Evolutionary conservation across 2,113 vertebrate genomes (phyloP), one percentile per base, ranked within the genome.

Genomic region (Formicarius rufipectus): DNA sequence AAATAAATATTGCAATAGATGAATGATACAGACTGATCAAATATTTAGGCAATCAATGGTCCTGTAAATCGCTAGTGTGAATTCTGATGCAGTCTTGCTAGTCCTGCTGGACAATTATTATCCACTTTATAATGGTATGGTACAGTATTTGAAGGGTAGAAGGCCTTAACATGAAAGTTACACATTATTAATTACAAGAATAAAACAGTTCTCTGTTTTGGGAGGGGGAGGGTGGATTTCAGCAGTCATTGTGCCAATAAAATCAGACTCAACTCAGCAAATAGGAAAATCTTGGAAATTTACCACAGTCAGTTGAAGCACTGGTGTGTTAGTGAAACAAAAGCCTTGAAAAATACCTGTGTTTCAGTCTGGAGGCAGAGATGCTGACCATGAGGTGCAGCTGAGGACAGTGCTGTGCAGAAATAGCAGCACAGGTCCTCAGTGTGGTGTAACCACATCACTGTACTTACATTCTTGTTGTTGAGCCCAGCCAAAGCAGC

Each of bases 1-100:
- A 64, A 96, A 89, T 93, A 97, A 95, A 94, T 95, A 92, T 85
- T 95, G 62, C 68, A 96, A 74, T 93, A 96, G 86, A 79, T 91
- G 69, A 79, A 82, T 67, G 82, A 84, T 93, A 81, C 87, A 88
- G 73, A 39, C 86, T 77, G 63, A 95, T 74, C 63, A 97, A 86
- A 97, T 87, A 96, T 93, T 95, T 97, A 94, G 69, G 68, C 69
- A 95, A 80, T 95, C 95, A 97, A 63, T 69, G 86, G 78, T 56
- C 92, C 60, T 91, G 31, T 90, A 95, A 83, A 92, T 92, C 12
- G n/a, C 90, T 79, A 71, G 71, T 94, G 94, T 92, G 87, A 80
- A 59, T 93, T 96, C 76, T 95, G 81, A 90, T 64, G 42, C 56
- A 83, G 40, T 95, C 68, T 92, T 73, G 80, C 69, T 95, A 86